Percentiles rank a stretch among this genome's conserved stretches.
phyloP scores from a whole-genome alignment of 2,797 vertebrate genomes.

The Megaceryle alcyon region DNA sequence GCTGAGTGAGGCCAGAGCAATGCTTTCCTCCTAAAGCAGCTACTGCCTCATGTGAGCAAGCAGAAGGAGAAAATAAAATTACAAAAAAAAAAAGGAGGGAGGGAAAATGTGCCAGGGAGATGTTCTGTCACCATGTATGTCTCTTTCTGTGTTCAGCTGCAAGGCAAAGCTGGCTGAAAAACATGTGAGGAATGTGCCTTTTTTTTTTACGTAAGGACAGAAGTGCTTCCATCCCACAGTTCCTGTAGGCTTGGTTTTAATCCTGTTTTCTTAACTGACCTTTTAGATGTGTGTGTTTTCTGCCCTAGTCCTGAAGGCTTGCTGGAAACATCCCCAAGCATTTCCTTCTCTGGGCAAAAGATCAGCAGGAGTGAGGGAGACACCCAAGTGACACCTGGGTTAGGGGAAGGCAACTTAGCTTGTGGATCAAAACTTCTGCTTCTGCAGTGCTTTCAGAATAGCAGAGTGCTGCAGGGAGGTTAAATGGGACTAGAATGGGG shows the following conservation, averaged over 20 bases:
- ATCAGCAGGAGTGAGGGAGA: neutral
- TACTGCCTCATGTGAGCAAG: neutral
- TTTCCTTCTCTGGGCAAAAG: neutral
- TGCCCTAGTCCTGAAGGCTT: fast-evolving
- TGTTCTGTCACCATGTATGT: neutral
- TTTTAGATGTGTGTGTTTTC: neutral
- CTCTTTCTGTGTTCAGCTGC: neutral
- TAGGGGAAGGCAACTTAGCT: fast-evolving
- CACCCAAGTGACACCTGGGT: neutral
- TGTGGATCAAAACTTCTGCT: neutral
- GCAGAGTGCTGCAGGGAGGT: neutral
- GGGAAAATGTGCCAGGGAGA: neutral
- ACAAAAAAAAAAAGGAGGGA: neutral
- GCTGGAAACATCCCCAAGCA: neutral
- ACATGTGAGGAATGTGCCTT: neutral
- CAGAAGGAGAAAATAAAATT: neutral
- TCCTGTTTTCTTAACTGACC: neutral
- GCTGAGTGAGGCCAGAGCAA: neutral
- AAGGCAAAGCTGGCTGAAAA: neutral
- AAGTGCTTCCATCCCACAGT: fast-evolving
- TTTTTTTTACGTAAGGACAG: neutral
- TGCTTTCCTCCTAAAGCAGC: neutral
- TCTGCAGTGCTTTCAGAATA: neutral
- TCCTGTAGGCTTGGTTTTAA: neutral
- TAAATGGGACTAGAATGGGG: neutral